Evolutionary conservation across 92 coral and sea anemone species (phyloP).

Genomic region (Umimayanthus kanabou): DNA sequence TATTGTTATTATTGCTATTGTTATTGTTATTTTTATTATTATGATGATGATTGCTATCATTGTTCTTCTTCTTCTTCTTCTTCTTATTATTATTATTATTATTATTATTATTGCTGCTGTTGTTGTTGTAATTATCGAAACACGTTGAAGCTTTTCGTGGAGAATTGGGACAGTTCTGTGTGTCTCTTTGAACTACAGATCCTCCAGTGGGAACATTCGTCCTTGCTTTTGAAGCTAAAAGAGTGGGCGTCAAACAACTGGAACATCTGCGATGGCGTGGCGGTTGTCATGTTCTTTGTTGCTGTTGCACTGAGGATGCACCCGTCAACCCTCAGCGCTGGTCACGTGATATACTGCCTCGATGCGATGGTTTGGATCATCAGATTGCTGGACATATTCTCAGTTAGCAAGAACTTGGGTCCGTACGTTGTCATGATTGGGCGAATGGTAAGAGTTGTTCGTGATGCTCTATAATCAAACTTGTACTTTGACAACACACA

Average conservation of each 20-base stretch:
- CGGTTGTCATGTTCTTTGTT: constrained; percentile 65
- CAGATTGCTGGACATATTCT: constrained; percentile 77
- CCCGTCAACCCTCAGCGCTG: constrained; percentile 60
- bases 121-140: too few relatives aligned
- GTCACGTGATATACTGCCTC: constrained; percentile 78
- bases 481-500: too few relatives aligned
- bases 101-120: too few relatives aligned
- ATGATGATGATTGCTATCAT: too few relatives aligned
- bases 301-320: constrained; percentile 72
- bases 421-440: constrained; percentile 93
- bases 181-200: constrained; percentile 45
- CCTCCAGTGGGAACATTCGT: constrained; percentile 62
- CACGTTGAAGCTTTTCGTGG: not conserved
- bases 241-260: constrained; percentile 86
- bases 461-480: too few relatives aligned
- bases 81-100: too few relatives aligned
- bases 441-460: constrained; percentile 66
- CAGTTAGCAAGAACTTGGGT: constrained; percentile 80
- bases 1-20: too few relatives aligned
- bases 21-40: too few relatives aligned
- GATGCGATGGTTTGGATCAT: constrained; percentile 92
- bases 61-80: too few relatives aligned
- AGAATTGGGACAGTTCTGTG: not conserved
- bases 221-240: constrained; percentile 51
- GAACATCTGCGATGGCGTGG: constrained; percentile 80